Evolutionary conservation across 2,888 invertebrate genomes (phyloP).

Genomic region (Phasia obesa): DNA sequence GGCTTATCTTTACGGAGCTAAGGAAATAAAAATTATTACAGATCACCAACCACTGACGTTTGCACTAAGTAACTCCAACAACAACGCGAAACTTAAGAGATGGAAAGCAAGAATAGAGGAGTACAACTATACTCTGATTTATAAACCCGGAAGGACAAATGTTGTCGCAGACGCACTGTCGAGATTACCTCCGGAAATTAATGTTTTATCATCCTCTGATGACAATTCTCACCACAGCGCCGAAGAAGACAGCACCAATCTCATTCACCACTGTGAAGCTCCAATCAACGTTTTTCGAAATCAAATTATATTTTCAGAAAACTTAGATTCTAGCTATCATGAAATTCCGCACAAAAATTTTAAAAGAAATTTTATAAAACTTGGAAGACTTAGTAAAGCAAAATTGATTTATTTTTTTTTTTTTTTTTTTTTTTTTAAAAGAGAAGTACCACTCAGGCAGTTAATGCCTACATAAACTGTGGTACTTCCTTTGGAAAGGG

Average conservation of each 20-base stretch:
- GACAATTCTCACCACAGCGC: neutral
- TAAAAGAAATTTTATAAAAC: too few relatives aligned
- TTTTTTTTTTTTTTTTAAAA: too few relatives aligned
- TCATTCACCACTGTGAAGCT: neutral
- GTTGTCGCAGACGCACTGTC: slow-evolving; percentile 49
- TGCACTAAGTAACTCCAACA: neutral
- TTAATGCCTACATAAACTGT: too few relatives aligned
- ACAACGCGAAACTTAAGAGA: too few relatives aligned
- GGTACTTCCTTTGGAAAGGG: too few relatives aligned
- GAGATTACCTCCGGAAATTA: neutral
- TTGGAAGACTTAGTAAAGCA: too few relatives aligned
- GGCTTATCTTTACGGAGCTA: neutral
- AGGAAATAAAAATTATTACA: too few relatives aligned
- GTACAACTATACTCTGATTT: slow-evolving; percentile 26
- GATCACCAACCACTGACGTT: too few relatives aligned
- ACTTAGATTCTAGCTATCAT: neutral
- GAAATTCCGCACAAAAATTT: too few relatives aligned
- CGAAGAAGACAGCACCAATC: neutral
- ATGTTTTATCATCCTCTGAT: neutral
- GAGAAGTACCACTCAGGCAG: too few relatives aligned
- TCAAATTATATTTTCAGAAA: neutral
- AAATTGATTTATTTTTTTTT: too few relatives aligned
- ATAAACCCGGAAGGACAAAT: slow-evolving; percentile 56
- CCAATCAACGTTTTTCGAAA: neutral
- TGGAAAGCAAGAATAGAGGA: slow-evolving; percentile 21